phyloP scores from a whole-genome alignment of 2,113 vertebrate species.

The Mormyrus lacerda region DNA sequence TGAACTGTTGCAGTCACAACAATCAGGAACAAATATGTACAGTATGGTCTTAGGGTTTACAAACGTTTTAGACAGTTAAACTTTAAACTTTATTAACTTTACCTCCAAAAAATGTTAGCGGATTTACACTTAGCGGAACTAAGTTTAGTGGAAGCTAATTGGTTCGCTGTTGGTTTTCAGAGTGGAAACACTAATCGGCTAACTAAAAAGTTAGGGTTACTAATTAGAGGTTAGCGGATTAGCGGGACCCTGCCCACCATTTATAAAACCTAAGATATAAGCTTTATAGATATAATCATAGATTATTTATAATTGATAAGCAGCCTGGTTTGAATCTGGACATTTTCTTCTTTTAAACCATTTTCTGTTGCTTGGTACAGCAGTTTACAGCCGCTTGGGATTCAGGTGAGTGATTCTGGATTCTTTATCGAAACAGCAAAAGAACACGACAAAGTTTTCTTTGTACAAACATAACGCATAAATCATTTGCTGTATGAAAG shows the following conservation, averaged over 20 bases:
- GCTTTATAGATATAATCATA: background rate
- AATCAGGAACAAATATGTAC: background rate
- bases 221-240: background rate
- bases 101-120: background rate
- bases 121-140: background rate
- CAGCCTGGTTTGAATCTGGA: background rate
- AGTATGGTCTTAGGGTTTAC: background rate
- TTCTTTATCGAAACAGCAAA: background rate
- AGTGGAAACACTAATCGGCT: background rate
- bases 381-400: background rate
- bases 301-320: background rate
- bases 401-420: background rate
- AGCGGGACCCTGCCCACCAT: background rate
- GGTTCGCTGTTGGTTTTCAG: background rate
- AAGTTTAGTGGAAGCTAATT: background rate
- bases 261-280: background rate
- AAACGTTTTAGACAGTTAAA: background rate
- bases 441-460: background rate
- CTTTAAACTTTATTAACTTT: background rate
- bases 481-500: constrained; percentile 1
- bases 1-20: background rate
- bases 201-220: background rate
- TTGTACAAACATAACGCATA: background rate
- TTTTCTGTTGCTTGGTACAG: background rate
- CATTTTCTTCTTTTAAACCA: background rate